Evolutionary conservation across 1,140 invertebrate genomes (phyloP).

Genomic region (Diorhabda sublineata): DNA sequence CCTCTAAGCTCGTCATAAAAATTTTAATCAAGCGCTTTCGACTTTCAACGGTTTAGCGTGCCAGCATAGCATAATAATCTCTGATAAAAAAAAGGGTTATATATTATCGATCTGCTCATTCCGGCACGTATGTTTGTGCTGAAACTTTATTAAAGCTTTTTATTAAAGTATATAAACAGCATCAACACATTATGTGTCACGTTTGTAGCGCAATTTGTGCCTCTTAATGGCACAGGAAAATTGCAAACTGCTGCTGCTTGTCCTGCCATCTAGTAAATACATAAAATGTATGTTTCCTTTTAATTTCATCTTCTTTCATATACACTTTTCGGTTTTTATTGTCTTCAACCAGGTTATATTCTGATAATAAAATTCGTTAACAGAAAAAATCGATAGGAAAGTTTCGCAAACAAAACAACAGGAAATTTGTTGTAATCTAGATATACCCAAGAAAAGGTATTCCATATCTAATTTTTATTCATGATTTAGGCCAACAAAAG

Average conservation of each 20-base stretch:
- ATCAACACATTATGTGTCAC: conserved; percentile 2
- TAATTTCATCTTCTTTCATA: conserved; percentile 1
- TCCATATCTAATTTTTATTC: too few species aligned
- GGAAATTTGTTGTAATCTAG: too few species aligned
- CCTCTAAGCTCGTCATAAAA: too few species aligned
- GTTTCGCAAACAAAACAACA: too few species aligned
- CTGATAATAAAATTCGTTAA: too few species aligned
- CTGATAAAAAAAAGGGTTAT: conserved; percentile 1
- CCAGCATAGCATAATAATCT: neutral
- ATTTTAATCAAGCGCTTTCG: too few species aligned
- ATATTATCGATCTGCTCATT: neutral
- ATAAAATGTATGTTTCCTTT: conserved; percentile 1
- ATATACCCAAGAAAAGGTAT: too few species aligned
- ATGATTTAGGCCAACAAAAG: too few species aligned
- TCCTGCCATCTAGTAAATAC: neutral
- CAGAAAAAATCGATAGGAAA: too few species aligned
- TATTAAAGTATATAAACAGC: conserved; percentile 1
- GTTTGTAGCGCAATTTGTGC: conserved; percentile 1
- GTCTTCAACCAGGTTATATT: too few species aligned
- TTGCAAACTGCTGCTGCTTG: conserved; percentile 1
- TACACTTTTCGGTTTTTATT: neutral
- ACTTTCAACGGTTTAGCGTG: neutral
- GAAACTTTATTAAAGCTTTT: conserved; percentile 3
- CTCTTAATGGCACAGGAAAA: neutral
- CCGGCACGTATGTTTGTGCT: neutral